Base-by-base conservation (phyloP, 2,888 invertebrate species). In the Pristionchus maxplancki region DNA sequence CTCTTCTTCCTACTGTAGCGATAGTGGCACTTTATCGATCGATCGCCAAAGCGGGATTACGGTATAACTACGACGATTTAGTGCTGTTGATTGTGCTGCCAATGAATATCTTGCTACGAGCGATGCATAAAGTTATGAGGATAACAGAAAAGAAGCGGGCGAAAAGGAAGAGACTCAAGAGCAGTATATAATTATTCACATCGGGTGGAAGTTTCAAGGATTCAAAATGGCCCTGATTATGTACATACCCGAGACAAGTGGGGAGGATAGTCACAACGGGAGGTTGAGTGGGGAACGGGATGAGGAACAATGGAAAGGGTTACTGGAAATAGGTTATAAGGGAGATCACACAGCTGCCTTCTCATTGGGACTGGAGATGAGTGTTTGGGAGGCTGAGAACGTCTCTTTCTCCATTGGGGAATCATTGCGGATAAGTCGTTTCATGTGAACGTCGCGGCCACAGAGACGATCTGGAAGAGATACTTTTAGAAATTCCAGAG, bases 351-450 rank as follows among this genome's bases (percentile, higher is more conserved):
- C 64, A 44, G 64, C 44, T 2, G 31, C 64, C 31, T 85, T 40
- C 40, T 85, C 62, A 28, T 62, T 40, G 64, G 85, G 85, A 48
- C 53, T 53, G 53, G 85, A 31, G 85, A 85, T 85, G 6, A 85
- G 85, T 0, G 85, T 62, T 34, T 85, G 85, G 0, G 85, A 28
- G 64, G 85, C 85, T 24, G 85, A 62, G 17, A 48, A 62, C 11
- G 62, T 20, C 15, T 85, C 85, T 40, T 44, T 37, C 13, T 85
- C 85, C 58, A 58, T 53, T 11, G 48, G 40, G n/a, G 85, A 85
- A 37, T 64, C 85, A 17, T 62, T 85, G 28, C 85, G 85, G 20
- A 85, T 62, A 31, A 85, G 64, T 11, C 82, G 50, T 11, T 34
- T 53, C 37, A 53, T 82, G 34, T 15, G 24, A 15, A 4, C 15